Conservation (phyloP, 2,797 vertebrate species). For the Paratrypauchen microcephalus region DNA sequence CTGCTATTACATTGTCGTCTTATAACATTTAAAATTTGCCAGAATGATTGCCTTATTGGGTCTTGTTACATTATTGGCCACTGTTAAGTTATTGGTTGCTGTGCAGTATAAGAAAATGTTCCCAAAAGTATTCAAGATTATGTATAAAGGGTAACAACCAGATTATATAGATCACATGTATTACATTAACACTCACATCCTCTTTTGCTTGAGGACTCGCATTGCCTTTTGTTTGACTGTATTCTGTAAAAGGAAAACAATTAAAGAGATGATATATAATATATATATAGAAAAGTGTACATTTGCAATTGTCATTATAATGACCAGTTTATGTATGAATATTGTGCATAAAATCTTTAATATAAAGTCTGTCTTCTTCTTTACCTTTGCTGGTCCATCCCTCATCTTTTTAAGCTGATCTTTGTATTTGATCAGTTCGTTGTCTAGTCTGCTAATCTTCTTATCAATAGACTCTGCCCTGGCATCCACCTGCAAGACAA, state of each 20-base stretch:
- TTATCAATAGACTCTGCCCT: conserved; percentile 95
- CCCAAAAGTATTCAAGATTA: no score
- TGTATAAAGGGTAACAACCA: background rate
- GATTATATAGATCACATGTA: background rate
- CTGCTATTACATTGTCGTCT: no score
- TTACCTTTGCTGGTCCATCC: conserved; percentile 94
- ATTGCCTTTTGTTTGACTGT: conserved; percentile 97
- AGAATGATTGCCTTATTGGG: no score
- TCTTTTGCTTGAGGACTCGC: conserved; percentile 96
- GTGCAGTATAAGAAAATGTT: no score
- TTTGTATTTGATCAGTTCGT: conserved; percentile 94
- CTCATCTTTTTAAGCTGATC: conserved; percentile 99
- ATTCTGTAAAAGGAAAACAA: conserved; percentile 79
- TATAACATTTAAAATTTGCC: no score
- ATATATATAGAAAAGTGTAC: conserved; percentile 4
- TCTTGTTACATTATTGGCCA: no score
- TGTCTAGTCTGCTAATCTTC: conserved; percentile 91
- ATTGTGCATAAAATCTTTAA: background rate
- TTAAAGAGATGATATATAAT: conserved; percentile 3
- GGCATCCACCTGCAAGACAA: conserved; percentile 84
- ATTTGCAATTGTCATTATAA: no score
- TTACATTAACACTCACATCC: conserved; percentile 85
- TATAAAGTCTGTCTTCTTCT: background rate
- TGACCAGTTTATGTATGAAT: background rate
- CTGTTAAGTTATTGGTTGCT: no score